These are phyloP conservation scores for Phthorimaea operculella DNA, from an alignment of 1,140 invertebrate species.

Conservation along the genomic window DNA sequence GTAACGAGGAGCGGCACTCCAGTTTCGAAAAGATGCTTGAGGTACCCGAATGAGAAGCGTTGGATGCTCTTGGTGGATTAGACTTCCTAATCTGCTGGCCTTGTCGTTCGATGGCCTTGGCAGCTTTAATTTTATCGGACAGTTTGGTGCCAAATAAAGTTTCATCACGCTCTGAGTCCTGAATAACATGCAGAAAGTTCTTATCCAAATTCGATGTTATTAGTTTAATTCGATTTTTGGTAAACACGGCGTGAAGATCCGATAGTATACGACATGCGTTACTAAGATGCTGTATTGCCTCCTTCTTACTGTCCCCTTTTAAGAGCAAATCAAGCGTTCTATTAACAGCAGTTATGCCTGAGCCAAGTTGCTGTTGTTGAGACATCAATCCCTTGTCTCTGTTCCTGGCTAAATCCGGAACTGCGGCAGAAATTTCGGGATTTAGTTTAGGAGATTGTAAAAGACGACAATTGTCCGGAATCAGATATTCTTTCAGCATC, in stretches of 20 bases:
- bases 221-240: conserved; percentile 1
- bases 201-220: not conserved
- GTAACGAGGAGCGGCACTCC: not conserved
- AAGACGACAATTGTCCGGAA: not conserved
- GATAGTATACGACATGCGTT: not conserved
- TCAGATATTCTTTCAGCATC: not conserved
- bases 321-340: not conserved
- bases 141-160: not conserved
- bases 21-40: not conserved
- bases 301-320: not conserved
- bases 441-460: not conserved
- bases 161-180: conserved; percentile 1
- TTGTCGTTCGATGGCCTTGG: not conserved
- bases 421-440: not conserved
- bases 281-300: not conserved
- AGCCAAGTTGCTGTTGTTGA: not conserved
- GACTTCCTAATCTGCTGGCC: not conserved
- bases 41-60: not conserved
- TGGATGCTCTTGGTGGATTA: not conserved
- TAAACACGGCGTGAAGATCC: not conserved
- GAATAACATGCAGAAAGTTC: not conserved
- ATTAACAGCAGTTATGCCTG: not conserved
- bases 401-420: not conserved
- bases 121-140: not conserved
- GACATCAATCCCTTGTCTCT: not conserved